Conservation (phyloP, 2,888 invertebrate genomes). For the Drosophila antonietae region DNA sequence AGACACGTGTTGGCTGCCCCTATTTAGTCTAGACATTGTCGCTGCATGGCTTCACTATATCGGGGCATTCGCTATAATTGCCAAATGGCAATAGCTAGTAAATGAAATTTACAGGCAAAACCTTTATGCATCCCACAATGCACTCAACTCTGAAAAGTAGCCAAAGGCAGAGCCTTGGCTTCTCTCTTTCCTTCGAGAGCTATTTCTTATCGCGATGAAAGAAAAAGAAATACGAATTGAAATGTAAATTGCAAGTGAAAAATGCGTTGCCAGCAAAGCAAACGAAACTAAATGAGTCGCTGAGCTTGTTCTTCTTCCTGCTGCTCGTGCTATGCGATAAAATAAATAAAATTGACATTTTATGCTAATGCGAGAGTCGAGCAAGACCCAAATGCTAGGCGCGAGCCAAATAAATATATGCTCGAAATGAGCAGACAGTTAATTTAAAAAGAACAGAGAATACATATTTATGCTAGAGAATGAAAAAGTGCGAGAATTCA, state of each 20-base stretch:
- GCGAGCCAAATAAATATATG: slow-evolving; percentile 52
- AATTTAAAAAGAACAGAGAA: slow-evolving; percentile 14
- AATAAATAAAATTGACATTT: slow-evolving; percentile 78
- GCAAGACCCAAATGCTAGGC: slow-evolving; percentile 26
- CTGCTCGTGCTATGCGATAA: slow-evolving; percentile 56
- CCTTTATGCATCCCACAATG: slow-evolving; percentile 34
- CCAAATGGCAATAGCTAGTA: slow-evolving; percentile 32
- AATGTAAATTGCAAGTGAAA: slow-evolving; percentile 56
- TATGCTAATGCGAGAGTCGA: slow-evolving; percentile 63
- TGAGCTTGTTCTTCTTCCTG: slow-evolving; percentile 14
- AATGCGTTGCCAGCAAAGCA: slow-evolving; percentile 48
- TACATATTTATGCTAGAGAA: slow-evolving; percentile 1
- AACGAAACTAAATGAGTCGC: slow-evolving; percentile 52
- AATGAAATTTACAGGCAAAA: slow-evolving; percentile 45
- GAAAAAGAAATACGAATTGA: neutral
- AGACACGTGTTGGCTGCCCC: slow-evolving; percentile 50
- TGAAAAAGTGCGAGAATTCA: slow-evolving; percentile 8
- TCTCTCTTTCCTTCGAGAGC: neutral
- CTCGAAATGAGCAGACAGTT: slow-evolving; percentile 32
- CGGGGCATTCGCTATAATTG: slow-evolving; percentile 39
- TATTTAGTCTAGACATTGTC: slow-evolving; percentile 58
- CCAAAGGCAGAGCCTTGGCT: neutral
- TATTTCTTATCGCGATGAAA: slow-evolving; percentile 27
- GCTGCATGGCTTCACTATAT: slow-evolving; percentile 12
- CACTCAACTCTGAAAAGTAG: slow-evolving; percentile 9